Evolutionary conservation across 2,797 vertebrate species (phyloP).

Genomic region (Bufotes viridis): DNA sequence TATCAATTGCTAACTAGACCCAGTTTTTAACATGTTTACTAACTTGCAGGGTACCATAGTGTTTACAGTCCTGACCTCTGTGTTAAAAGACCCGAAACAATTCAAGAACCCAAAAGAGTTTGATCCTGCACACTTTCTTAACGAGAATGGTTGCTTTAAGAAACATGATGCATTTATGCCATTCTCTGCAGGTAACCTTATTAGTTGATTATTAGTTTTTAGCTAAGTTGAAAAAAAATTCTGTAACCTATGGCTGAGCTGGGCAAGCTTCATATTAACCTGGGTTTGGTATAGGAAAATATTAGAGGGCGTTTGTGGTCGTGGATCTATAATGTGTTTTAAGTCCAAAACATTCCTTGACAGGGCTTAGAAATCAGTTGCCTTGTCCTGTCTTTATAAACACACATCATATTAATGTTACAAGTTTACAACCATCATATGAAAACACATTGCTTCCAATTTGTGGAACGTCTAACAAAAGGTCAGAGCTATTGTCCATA

Average conservation of each 20-base stretch:
- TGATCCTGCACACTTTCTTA: constrained; percentile 70
- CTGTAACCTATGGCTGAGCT: neutral
- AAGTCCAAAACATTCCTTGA: too few relatives aligned
- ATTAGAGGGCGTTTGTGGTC: neutral
- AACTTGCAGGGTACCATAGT: constrained; percentile 65
- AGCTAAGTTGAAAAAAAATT: neutral
- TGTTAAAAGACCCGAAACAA: constrained; percentile 67
- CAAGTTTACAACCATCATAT: too few relatives aligned
- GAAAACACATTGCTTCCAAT: too few relatives aligned
- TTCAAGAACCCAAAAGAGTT: constrained; percentile 68
- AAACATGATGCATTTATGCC: constrained; percentile 71
- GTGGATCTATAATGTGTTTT: neutral
- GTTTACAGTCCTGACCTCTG: constrained; percentile 67
- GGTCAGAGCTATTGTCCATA: too few relatives aligned
- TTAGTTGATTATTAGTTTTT: neutral
- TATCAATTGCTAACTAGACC: neutral
- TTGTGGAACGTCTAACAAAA: too few relatives aligned
- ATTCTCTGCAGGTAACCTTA: constrained; percentile 69
- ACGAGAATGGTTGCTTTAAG: constrained; percentile 67
- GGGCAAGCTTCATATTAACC: too few relatives aligned
- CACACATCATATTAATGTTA: too few relatives aligned
- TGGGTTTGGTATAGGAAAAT: neutral
- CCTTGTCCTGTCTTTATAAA: too few relatives aligned
- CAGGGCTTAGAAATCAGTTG: too few relatives aligned
- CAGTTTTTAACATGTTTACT: neutral